Evolutionary conservation across 2,113 vertebrate genomes (phyloP).

Genomic region (human): DNA sequence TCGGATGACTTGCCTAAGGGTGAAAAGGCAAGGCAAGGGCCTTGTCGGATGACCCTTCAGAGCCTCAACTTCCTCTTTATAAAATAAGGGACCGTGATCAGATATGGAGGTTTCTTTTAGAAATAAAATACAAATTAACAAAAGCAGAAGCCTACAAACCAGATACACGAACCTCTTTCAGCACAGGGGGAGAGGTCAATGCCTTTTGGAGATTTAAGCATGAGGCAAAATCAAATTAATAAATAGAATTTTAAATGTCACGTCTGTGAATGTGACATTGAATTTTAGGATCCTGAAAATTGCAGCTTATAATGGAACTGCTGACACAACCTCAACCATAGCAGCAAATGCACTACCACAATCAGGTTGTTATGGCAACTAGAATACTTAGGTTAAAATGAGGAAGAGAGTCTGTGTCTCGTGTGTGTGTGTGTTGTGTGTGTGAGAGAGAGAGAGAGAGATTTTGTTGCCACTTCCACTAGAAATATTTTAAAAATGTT

Average conservation of each 20-base stretch:
- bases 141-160: conserved; percentile 26
- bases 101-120: conserved; percentile 10
- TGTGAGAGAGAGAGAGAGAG: neutral
- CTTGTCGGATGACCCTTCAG: neutral
- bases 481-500: conserved; percentile 58
- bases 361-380: conserved; percentile 88
- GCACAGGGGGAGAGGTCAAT: neutral
- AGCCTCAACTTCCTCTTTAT: neutral
- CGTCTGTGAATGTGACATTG: conserved; percentile 63
- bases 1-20: neutral
- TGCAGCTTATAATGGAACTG: conserved; percentile 79
- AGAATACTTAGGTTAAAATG: conserved; percentile 75
- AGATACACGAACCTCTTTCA: neutral
- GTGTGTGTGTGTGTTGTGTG: neutral
- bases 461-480: conserved; percentile 50
- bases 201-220: neutral
- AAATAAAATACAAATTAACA: conserved; percentile 20
- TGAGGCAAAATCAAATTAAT: conserved; percentile 40
- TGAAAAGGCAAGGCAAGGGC: too few relatives aligned
- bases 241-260: conserved; percentile 41
- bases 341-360: conserved; percentile 78
- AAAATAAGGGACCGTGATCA: neutral
- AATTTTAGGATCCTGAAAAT: conserved; percentile 82
- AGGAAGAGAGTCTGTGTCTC: neutral
- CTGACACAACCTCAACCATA: conserved; percentile 81